Percentiles rank a stretch among this genome's conserved stretches.
Conservation (phyloP, 2,888 invertebrate genomes). For the Gryllus longicercus region DNA sequence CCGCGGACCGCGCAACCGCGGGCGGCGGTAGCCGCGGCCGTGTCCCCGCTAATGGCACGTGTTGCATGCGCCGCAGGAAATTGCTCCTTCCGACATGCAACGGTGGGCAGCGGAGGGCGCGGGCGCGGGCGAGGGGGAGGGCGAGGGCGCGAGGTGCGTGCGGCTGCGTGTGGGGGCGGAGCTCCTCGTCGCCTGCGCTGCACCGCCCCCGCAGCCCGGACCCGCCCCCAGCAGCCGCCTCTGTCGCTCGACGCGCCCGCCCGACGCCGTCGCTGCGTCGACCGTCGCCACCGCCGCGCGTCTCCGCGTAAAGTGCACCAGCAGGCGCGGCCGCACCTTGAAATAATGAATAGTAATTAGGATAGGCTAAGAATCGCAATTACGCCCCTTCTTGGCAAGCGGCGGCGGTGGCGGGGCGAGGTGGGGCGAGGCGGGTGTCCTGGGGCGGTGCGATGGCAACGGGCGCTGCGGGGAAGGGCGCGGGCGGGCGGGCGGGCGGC, state of each 20-base stretch:
- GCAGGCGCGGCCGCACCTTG: conserved; percentile 26
- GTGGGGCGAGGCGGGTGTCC: conserved; percentile 28
- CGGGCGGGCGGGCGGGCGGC: conserved; percentile 32
- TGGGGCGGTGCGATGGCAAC: conserved; percentile 34
- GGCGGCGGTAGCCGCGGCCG: not conserved
- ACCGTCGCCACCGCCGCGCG: not conserved
- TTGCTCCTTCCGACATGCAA: conserved; percentile 42
- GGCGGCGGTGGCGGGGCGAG: not conserved
- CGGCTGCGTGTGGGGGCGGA: not conserved
- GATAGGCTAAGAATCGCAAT: conserved; percentile 33
- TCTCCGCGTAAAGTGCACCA: not conserved
- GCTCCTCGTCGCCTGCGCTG: not conserved
- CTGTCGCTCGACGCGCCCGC: not conserved
- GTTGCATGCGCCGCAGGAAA: conserved; percentile 38
- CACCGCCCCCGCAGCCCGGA: not conserved
- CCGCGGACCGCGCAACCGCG: not conserved
- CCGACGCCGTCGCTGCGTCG: not conserved
- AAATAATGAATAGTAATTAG: conserved; percentile 32
- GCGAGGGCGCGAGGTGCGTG: not conserved
- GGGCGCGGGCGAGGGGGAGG: not conserved
- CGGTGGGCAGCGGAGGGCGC: not conserved
- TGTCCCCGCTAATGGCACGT: conserved; percentile 30
- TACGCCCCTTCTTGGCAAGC: conserved; percentile 23
- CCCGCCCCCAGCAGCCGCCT: no score
- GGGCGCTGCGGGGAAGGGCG: conserved; percentile 37